Evolutionary conservation across 2,113 vertebrate species (phyloP).

Genomic region (Gadus chalcogrammus): DNA sequence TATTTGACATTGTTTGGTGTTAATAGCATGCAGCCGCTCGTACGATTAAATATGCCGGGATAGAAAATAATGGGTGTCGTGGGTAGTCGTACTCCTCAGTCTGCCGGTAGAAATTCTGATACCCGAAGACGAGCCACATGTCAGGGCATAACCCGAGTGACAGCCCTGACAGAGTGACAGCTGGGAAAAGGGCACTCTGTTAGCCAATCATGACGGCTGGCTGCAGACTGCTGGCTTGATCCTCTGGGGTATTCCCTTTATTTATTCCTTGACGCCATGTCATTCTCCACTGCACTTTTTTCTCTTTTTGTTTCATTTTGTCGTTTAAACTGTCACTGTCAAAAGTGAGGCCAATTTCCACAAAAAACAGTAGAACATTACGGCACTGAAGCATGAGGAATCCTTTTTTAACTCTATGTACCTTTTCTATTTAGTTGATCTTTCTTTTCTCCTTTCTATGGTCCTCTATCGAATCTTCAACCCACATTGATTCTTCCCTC

Average conservation of each 20-base stretch:
- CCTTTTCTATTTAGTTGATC: too few species aligned
- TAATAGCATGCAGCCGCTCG: background rate
- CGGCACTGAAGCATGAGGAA: too few species aligned
- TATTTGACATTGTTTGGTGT: background rate
- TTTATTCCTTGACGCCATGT: background rate
- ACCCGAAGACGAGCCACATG: slow-evolving; percentile 34
- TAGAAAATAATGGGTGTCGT: background rate
- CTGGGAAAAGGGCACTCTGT: slow-evolving; percentile 45
- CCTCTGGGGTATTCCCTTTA: background rate
- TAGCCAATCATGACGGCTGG: slow-evolving; percentile 36
- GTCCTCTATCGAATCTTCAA: too few species aligned
- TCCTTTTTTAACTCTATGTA: too few species aligned
- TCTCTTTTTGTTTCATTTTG: slow-evolving; percentile 3
- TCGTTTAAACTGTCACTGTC: slow-evolving; percentile 26
- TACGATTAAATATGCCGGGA: background rate
- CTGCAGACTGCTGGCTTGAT: slow-evolving; percentile 19
- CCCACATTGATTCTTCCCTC: slow-evolving; percentile 16
- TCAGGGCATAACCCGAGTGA: slow-evolving; percentile 50
- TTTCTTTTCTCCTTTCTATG: too few species aligned
- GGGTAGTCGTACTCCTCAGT: background rate
- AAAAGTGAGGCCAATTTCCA: too few species aligned
- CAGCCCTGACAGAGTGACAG: slow-evolving; percentile 52
- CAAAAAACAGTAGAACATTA: too few species aligned
- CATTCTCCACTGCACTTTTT: slow-evolving; percentile 26
- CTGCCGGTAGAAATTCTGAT: slow-evolving; percentile 8